Evolutionary conservation across 2,888 invertebrate genomes (phyloP).

Genomic region (Stenodera caucasica): DNA sequence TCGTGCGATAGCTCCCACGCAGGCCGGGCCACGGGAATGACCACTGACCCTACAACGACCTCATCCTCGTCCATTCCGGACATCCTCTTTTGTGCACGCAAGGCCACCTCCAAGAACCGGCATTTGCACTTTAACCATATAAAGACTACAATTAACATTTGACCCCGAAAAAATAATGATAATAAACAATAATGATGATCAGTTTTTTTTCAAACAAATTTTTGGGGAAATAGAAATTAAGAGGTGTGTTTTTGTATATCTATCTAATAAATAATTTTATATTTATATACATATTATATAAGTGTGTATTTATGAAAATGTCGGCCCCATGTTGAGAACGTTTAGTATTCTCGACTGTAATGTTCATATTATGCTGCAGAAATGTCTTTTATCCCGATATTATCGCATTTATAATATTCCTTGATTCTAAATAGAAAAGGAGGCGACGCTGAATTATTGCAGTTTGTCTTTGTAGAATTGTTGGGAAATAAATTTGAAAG

Average conservation of each 20-base stretch:
- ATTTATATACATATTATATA: neutral
- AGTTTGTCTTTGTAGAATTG: conserved; percentile 1
- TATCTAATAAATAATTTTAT: conserved; percentile 2
- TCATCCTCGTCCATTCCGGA: conserved; percentile 30
- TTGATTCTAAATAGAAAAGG: conserved; percentile 2
- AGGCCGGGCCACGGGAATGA: conserved; percentile 48
- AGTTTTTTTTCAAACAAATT: too few species aligned
- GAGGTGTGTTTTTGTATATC: neutral
- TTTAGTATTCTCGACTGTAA: conserved; percentile 25
- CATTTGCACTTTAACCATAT: neutral
- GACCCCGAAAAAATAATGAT: neutral
- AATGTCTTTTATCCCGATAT: conserved; percentile 24
- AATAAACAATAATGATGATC: too few species aligned
- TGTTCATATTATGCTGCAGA: conserved; percentile 25
- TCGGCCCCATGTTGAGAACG: conserved; percentile 23
- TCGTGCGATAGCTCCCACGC: conserved; percentile 56
- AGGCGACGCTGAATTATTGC: conserved; percentile 5
- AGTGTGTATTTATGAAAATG: conserved; percentile 16
- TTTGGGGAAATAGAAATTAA: too few species aligned
- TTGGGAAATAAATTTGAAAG: neutral
- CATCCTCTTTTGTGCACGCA: conserved; percentile 31
- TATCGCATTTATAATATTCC: conserved; percentile 18
- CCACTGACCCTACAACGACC: conserved; percentile 47
- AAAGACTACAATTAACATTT: too few species aligned
- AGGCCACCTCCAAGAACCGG: neutral